Base-by-base conservation (phyloP, 2,113 vertebrate genomes). In the Phoenicopterus ruber region DNA sequence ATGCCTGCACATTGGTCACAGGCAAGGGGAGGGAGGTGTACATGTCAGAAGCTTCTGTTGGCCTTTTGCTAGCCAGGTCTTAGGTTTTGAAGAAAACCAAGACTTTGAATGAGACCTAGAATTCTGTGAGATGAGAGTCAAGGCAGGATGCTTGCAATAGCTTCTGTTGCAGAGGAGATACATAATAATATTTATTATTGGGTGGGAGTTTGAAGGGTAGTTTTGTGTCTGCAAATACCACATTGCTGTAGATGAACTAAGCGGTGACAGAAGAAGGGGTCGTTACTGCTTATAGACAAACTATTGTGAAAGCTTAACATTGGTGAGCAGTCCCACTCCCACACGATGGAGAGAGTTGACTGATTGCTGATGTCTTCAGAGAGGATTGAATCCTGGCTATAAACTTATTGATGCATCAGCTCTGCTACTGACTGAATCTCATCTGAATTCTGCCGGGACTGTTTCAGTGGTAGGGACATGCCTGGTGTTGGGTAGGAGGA, bases 1-100 rank as follows among this genome's bases (percentile, higher is more conserved):
- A 10, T 55, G 18, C 13, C n/a, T 4, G 8, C 10, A 6, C 15
- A 10, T 61, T 65, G 25, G 36, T 34, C 29, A 4, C 24, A 6
- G n/a, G 13, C 54, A 20, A 25, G 47, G 21, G 47, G 6, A 69
- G 3, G 0, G 20, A 44, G 19, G 2, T 24, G 24, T 4, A 1
- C 6, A 1, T 32, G 59, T 31, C 46, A 38, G 61, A 40, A 38
- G 7, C 9, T 34, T 20, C 22, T 13, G 6, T 0, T 57, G 72
- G 57, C 34, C 52, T 52, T 52, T 20, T 47, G 14, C 38, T 20
- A 66, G 38, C 11, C 59, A 44, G 10, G 16, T 47, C n/a, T 54
- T 49, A 3, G 13, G 49, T 19, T 59, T 63, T 42, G 46, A 46
- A 70, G 49, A 66, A 76, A 32, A 62, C 26, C 47, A 44, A 67